Base-by-base conservation (phyloP, 1,140 invertebrate species). In the Sitophilus oryzae region DNA sequence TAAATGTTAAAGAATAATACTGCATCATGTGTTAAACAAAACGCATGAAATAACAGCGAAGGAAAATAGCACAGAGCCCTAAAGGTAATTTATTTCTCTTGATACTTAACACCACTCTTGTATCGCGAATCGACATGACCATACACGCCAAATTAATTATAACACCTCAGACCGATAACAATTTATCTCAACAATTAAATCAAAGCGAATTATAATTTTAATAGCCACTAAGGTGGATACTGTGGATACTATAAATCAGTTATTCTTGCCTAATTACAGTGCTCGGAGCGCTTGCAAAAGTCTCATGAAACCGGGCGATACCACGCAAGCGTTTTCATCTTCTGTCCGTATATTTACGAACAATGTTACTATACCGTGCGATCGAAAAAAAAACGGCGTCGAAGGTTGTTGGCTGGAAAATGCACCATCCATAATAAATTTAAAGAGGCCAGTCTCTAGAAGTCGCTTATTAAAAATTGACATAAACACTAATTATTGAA, bases 171-270 rank as follows among this genome's bases (percentile, higher is more conserved):
- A 41, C 35, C 43, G 52, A 54, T 46, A 54, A 38, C 21, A 37
- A n/a, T 23, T 47, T 41, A 54, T 54, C 52, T 54, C n/a, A 25
- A 47, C 36, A 54, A 54, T 54, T 54, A 54, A 41, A 54, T 47
- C 45, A 20, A 15, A n/a, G 30, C 23, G 43, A 47, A 41, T 47
- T 47, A 42, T 54, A 54, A 54, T 54, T 54, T 54, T 54, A 54
- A 54, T 54, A 34, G 52, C 52, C 38, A 10, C 22, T 35, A 54
- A 54, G 21, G 43, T 54, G 44, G 52, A 34, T 46, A 46, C 20
- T 53, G 51, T 53, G 51, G 51, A 53, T 53, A 36, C 42, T 30
- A 53, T 53, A 53, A 53, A 53, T 53, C 51, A 53, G 14, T 53
- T 42, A 36, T 54, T 47, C 52, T 54, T 46, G 44, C 52, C 44